Evolutionary conservation across 2,797 vertebrate species (phyloP), one percentile per base, ranked within the genome.

Genomic region (Leptatherina wallacei): DNA sequence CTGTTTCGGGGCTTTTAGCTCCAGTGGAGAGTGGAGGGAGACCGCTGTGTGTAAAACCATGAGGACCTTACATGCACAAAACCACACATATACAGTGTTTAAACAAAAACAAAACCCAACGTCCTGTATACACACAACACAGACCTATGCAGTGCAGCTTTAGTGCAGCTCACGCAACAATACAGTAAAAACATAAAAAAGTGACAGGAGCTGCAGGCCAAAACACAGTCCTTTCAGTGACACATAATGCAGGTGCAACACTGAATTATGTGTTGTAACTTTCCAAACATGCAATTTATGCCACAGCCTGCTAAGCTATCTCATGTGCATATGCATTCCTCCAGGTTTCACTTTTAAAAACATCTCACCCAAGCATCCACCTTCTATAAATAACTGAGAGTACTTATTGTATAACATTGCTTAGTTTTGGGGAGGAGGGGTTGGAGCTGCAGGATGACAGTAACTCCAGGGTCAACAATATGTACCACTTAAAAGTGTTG

Each of bases 1-100:
- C 96, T 95, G 97, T 97, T 97, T 96, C 95, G 94, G 96, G 96
- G 95, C 96, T 98, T 97, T 97, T 97, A 96, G 95, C 94, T 96
- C 94, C 94, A 89, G 89, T 95, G 88, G 90, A 96, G 95, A 97
- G 96, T 96, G 92, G 95, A 95, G 95, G 95, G 95, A 97, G 96
- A 96, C 94, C 94, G 91, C 88, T 80, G 91, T 81, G 89, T 90
- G 93, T 91, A 92, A 91, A 93, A 92, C 92, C 95, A 94, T 85
- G 91, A 94, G 69, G 29, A 95, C 88, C 91, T 93, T 84, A 35
- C 85, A 85, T 89, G 87, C 86, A 91, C 89, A 89, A 85, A 89
- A 91, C 71, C 86, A 78, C 90, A 91, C 86, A 90, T 88, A 86
- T 86, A 89, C 85, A 86, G 84, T 85, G 88, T 88, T 90, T 89